Conservation (phyloP, 1,140 invertebrate species). For the Mizuhopecten yessoensis region DNA sequence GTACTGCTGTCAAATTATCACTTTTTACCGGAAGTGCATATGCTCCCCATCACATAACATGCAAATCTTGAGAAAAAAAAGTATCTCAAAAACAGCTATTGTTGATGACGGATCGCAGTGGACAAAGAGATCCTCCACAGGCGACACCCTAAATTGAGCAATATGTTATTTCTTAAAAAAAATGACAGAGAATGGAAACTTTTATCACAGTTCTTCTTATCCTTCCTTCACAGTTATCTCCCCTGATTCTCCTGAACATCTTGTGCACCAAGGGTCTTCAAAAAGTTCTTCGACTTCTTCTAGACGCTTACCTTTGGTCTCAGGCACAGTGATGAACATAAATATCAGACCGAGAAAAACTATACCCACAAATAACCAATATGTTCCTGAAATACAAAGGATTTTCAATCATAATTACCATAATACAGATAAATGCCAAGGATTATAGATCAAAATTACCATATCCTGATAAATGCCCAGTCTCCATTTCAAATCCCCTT, state of each 20-base stretch:
- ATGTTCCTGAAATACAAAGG: slow-evolving; percentile 84
- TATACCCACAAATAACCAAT: slow-evolving; percentile 92
- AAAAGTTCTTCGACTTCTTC: slow-evolving; percentile 88
- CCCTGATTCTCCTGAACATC: slow-evolving; percentile 46
- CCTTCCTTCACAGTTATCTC: not conserved
- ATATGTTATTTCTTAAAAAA: not conserved
- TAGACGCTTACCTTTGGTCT: slow-evolving; percentile 93
- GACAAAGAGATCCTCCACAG: no score
- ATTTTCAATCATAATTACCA: no score
- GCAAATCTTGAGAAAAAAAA: no score
- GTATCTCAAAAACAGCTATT: no score
- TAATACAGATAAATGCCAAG: no score
- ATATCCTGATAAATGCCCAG: no score
- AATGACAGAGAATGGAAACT: not conserved
- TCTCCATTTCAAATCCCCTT: no score
- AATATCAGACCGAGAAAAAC: slow-evolving; percentile 90
- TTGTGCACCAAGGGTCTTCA: slow-evolving; percentile 63
- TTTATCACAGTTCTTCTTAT: not conserved
- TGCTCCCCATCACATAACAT: no score
- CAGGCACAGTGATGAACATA: slow-evolving; percentile 92
- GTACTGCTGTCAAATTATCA: no score
- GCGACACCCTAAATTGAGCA: not conserved
- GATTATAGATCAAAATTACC: no score
- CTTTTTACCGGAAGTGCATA: no score
- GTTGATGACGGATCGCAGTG: no score